Conservation (phyloP, 2,888 invertebrate genomes). For the Hymenopus coronatus region DNA sequence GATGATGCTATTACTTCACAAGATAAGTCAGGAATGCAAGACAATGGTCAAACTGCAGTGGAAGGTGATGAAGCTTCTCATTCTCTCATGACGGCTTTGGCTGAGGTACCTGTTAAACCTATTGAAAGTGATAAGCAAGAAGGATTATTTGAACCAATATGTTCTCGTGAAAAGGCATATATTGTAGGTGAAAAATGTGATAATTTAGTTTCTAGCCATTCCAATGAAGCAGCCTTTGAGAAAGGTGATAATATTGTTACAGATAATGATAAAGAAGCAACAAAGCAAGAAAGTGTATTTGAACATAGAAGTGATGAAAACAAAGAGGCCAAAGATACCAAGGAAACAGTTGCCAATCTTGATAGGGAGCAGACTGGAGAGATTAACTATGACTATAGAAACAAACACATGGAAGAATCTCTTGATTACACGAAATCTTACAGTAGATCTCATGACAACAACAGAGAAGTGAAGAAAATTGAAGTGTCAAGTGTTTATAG, state of each 20-base stretch:
- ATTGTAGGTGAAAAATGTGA: background rate
- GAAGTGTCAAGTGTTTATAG: background rate
- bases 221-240: too few species aligned
- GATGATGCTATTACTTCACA: constrained; percentile 3
- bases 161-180: background rate
- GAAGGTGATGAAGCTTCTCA: background rate
- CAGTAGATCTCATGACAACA: background rate
- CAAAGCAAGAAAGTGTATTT: background rate
- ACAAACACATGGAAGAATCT: background rate
- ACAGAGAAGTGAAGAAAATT: background rate
- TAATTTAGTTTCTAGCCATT: too few species aligned
- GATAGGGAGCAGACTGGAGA: background rate
- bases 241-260: too few species aligned
- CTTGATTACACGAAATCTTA: background rate
- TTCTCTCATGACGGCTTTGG: background rate
- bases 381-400: background rate
- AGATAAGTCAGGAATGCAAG: background rate
- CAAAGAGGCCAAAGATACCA: background rate
- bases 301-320: background rate
- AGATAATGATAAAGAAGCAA: background rate
- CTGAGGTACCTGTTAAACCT: too few species aligned
- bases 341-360: too few species aligned
- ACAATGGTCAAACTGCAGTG: background rate
- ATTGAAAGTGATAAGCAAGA: background rate
- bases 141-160: background rate